Percentiles rank a stretch among this genome's conserved stretches.
phyloP scores from a whole-genome alignment of 2,888 invertebrate species.

The Priapulus caudatus region DNA sequence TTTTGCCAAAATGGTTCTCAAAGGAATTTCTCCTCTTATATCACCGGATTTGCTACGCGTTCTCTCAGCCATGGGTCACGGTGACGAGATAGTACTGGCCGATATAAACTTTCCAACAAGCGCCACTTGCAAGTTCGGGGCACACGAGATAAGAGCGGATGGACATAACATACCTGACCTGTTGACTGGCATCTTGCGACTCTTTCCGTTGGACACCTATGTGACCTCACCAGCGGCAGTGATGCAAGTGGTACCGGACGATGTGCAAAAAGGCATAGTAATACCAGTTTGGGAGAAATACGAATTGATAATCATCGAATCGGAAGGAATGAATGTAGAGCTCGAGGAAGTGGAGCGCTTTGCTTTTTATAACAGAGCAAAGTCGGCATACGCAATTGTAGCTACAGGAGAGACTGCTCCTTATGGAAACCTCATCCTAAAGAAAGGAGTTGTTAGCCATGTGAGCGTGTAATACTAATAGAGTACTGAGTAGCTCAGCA shows the following conservation, averaged over 20 bases:
- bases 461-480: too few species aligned
- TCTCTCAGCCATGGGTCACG: neutral
- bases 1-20: neutral
- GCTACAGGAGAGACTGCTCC: neutral
- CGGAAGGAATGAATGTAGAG: neutral
- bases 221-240: neutral
- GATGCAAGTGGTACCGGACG: neutral
- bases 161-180: neutral
- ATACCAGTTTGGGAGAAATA: too few species aligned
- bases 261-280: too few species aligned
- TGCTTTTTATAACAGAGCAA: neutral
- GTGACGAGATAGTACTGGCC: neutral
- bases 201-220: neutral
- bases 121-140: too few species aligned
- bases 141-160: neutral
- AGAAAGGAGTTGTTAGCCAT: slow-evolving; percentile 3
- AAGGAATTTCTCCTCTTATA: neutral
- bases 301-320: neutral
- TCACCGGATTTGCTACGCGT: neutral
- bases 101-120: neutral
- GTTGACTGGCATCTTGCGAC: neutral
- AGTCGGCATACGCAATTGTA: neutral
- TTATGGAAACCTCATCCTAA: neutral
- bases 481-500: too few species aligned
- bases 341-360: neutral